A percentile compares a stretch with the other conserved stretches of the same genome.
Evolutionary conservation across 2,888 invertebrate genomes (phyloP).

Genomic region (Pseudoips prasinana): DNA sequence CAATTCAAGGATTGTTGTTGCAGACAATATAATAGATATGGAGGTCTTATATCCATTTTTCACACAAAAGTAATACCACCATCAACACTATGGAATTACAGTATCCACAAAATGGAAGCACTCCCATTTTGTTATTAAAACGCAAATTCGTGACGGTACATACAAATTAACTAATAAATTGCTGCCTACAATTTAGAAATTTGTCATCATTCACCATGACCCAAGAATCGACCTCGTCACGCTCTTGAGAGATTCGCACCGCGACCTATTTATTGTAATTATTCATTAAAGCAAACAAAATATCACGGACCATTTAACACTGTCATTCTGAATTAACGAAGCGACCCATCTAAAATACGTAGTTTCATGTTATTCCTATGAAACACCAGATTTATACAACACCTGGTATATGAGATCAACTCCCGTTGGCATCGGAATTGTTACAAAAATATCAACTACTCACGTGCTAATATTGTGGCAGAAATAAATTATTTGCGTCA

Average conservation of each 20-base stretch:
- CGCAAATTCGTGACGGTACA: conserved; percentile 14
- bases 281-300: conserved; percentile 60
- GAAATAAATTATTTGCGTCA: conserved; percentile 30
- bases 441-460: conserved; percentile 31
- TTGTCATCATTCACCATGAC: conserved; percentile 30
- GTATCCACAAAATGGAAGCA: too few species aligned
- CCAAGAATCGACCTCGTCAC: conserved; percentile 39
- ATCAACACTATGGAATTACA: too few species aligned
- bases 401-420: conserved; percentile 55
- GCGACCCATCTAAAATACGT: conserved; percentile 34
- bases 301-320: conserved; percentile 63
- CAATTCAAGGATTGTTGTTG: too few species aligned
- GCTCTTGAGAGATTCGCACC: conserved; percentile 40
- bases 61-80: too few species aligned
- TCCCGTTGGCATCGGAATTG: conserved; percentile 39
- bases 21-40: too few species aligned
- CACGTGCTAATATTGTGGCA: conserved; percentile 17
- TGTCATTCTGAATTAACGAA: conserved; percentile 60
- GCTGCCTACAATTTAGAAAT: conserved; percentile 30
- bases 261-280: conserved; percentile 63
- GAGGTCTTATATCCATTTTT: too few species aligned
- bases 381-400: conserved; percentile 46
- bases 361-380: conserved; percentile 31
- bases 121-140: too few species aligned
- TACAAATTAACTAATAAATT: conserved; percentile 20